A percentile compares a stretch with the other conserved stretches of the same genome.
Conservation (phyloP, 2,113 vertebrate genomes). For the Uria lomvia region DNA sequence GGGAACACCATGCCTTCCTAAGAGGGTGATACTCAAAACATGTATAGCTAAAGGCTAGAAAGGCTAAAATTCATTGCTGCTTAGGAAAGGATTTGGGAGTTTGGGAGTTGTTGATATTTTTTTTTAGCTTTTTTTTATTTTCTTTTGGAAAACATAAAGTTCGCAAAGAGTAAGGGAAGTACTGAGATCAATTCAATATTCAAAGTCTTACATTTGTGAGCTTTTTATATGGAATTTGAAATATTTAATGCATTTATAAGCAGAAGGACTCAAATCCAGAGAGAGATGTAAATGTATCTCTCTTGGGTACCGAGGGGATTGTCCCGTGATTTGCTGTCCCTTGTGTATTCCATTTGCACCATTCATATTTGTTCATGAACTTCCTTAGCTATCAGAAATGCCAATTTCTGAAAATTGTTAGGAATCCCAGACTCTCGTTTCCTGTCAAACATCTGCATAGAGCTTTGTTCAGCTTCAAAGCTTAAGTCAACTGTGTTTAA, state of each 20-base stretch:
- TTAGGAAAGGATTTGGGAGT: background rate
- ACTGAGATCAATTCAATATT: background rate
- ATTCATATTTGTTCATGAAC: background rate
- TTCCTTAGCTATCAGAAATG: background rate
- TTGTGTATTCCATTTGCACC: background rate
- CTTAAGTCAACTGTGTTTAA: background rate
- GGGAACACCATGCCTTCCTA: background rate
- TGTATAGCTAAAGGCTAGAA: background rate
- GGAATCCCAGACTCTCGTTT: background rate
- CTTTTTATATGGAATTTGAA: background rate
- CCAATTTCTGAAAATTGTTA: background rate
- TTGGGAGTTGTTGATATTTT: background rate
- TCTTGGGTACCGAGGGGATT: background rate
- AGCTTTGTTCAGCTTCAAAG: conserved; percentile 41
- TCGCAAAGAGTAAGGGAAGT: background rate
- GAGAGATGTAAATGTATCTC: background rate
- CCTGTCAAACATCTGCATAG: conserved; percentile 19
- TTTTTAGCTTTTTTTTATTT: background rate
- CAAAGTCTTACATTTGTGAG: background rate
- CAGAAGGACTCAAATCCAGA: background rate
- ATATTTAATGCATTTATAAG: background rate
- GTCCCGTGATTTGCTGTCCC: background rate
- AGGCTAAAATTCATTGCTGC: background rate
- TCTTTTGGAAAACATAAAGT: background rate
- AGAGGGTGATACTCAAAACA: background rate